These are phyloP conservation scores for Willisornis vidua DNA, from an alignment of 2,113 vertebrate species.

Conservation along the genomic window DNA sequence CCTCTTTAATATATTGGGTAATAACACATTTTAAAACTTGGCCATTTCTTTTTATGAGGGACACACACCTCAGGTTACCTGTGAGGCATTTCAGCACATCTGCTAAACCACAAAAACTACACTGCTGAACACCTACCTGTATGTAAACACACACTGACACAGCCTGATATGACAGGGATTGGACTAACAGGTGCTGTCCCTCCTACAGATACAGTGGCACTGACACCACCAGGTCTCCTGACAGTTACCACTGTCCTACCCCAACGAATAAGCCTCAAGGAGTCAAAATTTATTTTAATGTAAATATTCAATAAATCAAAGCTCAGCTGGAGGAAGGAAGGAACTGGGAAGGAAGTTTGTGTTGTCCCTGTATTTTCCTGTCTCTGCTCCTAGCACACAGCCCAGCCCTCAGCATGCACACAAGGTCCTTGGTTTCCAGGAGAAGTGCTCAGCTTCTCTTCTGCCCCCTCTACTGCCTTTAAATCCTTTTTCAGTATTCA, in stretches of 20 bases:
- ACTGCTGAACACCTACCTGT: background rate
- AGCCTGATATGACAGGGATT: fast-evolving
- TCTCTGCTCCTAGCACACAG: background rate
- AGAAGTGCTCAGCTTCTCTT: background rate
- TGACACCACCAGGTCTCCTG: background rate
- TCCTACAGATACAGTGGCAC: background rate
- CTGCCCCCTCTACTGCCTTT: background rate
- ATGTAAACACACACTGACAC: too few relatives aligned
- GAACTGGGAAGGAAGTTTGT: background rate
- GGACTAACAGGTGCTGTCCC: background rate
- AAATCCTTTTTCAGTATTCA: background rate
- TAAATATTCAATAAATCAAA: background rate
- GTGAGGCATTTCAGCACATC: background rate
- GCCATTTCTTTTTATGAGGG: background rate
- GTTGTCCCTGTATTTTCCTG: background rate
- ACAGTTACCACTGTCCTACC: background rate
- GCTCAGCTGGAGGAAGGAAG: background rate
- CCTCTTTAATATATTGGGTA: background rate
- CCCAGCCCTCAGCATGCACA: background rate
- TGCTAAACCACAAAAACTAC: background rate
- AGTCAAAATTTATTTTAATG: background rate
- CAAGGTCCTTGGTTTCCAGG: background rate
- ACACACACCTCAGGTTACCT: background rate
- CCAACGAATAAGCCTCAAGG: background rate
- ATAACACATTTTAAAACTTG: background rate